Evolutionary conservation across 2,888 invertebrate species (phyloP).

Genomic region (Spodoptera littoralis): DNA sequence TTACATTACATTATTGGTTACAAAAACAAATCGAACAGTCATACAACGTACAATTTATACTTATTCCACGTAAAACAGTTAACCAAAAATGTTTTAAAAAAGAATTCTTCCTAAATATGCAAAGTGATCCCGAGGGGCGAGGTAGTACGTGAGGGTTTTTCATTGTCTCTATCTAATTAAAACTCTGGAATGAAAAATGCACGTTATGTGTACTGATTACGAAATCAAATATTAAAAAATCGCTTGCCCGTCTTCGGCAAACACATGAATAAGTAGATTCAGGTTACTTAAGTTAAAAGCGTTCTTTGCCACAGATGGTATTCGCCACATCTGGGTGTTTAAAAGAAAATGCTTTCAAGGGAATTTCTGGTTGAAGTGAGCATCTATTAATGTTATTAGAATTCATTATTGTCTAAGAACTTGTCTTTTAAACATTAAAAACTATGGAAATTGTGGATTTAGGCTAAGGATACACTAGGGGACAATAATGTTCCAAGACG

Average conservation of each 20-base stretch:
- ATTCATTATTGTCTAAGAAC: slow-evolving; percentile 22
- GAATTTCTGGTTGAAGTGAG: slow-evolving; percentile 32
- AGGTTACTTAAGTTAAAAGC: slow-evolving; percentile 49
- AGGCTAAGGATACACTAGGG: no score
- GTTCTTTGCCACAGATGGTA: slow-evolving; percentile 41
- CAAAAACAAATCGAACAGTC: background rate
- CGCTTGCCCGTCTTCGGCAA: slow-evolving; percentile 27
- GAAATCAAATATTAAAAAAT: slow-evolving; percentile 47
- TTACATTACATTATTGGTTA: background rate
- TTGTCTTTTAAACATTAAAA: no score
- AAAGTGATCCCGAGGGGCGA: slow-evolving; percentile 45
- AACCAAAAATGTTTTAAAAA: slow-evolving; percentile 27
- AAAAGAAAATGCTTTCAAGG: slow-evolving; percentile 49
- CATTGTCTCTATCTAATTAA: slow-evolving; percentile 55
- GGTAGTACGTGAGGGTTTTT: slow-evolving; percentile 54
- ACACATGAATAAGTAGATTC: slow-evolving; percentile 49
- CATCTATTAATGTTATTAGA: slow-evolving; percentile 43
- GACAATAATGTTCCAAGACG: no score
- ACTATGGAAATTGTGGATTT: no score
- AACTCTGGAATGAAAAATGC: slow-evolving; percentile 53
- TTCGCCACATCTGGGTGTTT: slow-evolving; percentile 50
- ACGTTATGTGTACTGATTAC: slow-evolving; percentile 50
- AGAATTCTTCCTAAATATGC: slow-evolving; percentile 48
- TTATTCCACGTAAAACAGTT: slow-evolving; percentile 4
- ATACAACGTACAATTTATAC: background rate